Evolutionary conservation across 1,140 invertebrate genomes (phyloP).

Genomic region (Papilio machaon): DNA sequence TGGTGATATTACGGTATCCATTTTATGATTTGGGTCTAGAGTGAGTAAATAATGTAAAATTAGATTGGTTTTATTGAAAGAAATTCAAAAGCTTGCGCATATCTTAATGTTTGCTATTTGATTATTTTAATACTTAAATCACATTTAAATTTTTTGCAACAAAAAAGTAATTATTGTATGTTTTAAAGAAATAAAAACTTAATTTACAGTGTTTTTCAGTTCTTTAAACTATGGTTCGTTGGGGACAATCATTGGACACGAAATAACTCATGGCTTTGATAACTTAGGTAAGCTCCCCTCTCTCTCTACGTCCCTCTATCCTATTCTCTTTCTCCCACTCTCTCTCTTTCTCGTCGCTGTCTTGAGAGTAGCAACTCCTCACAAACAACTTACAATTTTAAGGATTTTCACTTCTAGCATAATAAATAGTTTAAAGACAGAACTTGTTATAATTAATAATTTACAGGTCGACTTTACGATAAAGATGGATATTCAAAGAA

Average conservation of each 20-base stretch:
- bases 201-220: constrained; percentile 76
- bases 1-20: constrained; percentile 88
- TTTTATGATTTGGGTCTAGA: constrained; percentile 86
- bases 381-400: too few relatives aligned
- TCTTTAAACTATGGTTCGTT: constrained; percentile 92
- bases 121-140: too few relatives aligned
- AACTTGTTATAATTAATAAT: constrained; percentile 19
- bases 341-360: too few relatives aligned
- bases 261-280: constrained; percentile 94
- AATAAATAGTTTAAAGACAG: neutral
- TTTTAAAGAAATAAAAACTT: neutral
- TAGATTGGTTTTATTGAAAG: constrained; percentile 16
- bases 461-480: constrained; percentile 87
- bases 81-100: too few relatives aligned
- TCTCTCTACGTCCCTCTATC: too few relatives aligned
- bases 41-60: constrained; percentile 74
- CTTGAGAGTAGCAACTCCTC: too few relatives aligned
- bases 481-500: constrained; percentile 87
- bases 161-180: too few relatives aligned
- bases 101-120: too few relatives aligned
- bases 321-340: too few relatives aligned
- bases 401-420: too few relatives aligned
- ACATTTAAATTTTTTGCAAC: too few relatives aligned
- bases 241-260: constrained; percentile 91
- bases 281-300: constrained; percentile 83